phyloP scores from a whole-genome alignment of 2,888 invertebrate species.

The Brachyptera putata region DNA sequence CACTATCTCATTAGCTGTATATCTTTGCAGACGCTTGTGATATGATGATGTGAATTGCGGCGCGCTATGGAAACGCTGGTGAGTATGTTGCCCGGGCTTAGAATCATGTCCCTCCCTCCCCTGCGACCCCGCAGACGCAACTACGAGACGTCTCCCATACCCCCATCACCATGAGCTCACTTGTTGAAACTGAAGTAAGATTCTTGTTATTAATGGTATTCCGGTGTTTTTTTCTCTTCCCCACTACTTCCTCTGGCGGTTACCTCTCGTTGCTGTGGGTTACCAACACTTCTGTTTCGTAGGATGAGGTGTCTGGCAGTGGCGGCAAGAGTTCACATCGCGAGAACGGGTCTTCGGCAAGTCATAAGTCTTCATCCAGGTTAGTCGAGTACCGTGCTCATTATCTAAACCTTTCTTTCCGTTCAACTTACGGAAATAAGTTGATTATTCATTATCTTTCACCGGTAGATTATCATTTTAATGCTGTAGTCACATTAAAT shows the following conservation, averaged over 20 bases:
- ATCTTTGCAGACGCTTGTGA: constrained; percentile 39
- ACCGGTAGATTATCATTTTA: too few relatives aligned
- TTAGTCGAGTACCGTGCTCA: constrained; percentile 42
- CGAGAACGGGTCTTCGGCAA: constrained; percentile 54
- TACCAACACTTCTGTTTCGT: constrained; percentile 45
- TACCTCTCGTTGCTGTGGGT: constrained; percentile 32
- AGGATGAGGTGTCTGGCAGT: constrained; percentile 46
- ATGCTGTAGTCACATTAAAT: too few relatives aligned
- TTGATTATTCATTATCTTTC: too few relatives aligned
- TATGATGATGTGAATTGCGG: constrained; percentile 31
- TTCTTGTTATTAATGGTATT: constrained; percentile 43
- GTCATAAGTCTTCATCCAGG: constrained; percentile 52
- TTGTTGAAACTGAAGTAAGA: too few relatives aligned
- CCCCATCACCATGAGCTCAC: too few relatives aligned
- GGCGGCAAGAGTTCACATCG: constrained; percentile 32
- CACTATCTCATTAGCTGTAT: constrained; percentile 38
- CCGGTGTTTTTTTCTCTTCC: constrained; percentile 43
- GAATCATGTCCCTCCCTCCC: constrained; percentile 15
- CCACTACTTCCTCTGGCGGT: constrained; percentile 40
- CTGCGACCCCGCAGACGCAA: not conserved
- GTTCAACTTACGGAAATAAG: too few relatives aligned
- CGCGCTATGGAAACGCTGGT: constrained; percentile 28
- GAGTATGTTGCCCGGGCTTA: constrained; percentile 27
- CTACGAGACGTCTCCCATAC: too few relatives aligned
- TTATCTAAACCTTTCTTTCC: not conserved